Evolutionary conservation across 2,797 vertebrate genomes (phyloP).

Genomic region (Sebastes nivosus): DNA sequence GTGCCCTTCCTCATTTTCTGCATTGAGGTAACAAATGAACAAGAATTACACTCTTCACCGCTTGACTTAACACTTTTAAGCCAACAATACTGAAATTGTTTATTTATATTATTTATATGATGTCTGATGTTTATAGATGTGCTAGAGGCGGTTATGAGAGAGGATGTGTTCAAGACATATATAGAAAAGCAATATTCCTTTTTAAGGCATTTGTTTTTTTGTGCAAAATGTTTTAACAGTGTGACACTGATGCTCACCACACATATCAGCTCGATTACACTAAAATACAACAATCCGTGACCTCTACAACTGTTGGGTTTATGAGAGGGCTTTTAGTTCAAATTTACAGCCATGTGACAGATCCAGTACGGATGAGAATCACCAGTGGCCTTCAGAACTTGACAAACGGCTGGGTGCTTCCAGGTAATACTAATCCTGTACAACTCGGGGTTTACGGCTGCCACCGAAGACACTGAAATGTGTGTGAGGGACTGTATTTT

Average conservation of each 20-base stretch:
- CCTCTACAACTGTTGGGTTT: neutral
- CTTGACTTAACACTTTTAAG: too few species aligned
- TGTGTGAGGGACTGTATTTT: constrained; percentile 13
- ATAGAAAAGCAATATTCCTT: too few species aligned
- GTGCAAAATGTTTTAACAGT: neutral
- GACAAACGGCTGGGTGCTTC: constrained; percentile 21
- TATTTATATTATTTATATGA: too few species aligned
- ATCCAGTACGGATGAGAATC: constrained; percentile 1
- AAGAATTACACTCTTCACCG: too few species aligned
- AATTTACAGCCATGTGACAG: constrained; percentile 5
- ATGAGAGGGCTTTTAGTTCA: neutral
- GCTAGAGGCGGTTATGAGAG: too few species aligned
- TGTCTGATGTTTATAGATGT: too few species aligned
- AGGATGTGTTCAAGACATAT: too few species aligned
- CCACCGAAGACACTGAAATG: neutral
- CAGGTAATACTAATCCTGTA: constrained; percentile 16
- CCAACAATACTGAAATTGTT: too few species aligned
- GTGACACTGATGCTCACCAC: neutral
- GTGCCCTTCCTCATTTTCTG: too few species aligned
- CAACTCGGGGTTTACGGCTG: constrained; percentile 3
- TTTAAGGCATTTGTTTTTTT: too few species aligned
- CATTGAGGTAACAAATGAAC: too few species aligned
- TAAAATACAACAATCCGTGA: constrained; percentile 1
- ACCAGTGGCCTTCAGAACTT: neutral
- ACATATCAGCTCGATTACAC: neutral